Conservation (phyloP, 37 sponge, comb jelly and placozoan genomes). For the Hormiphora californensis region DNA sequence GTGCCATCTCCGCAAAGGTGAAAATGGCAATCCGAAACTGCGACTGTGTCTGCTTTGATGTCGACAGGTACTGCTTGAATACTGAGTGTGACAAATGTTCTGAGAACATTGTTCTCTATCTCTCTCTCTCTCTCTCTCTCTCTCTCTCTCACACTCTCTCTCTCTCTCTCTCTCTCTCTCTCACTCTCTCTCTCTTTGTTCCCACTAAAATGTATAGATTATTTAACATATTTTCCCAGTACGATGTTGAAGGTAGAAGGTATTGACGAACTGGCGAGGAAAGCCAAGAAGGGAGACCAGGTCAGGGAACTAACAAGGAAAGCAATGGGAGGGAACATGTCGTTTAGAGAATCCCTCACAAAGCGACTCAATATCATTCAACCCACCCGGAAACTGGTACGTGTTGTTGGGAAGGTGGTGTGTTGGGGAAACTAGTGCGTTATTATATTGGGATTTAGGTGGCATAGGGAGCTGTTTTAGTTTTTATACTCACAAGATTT, state of each 20-base stretch:
- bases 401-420: not conserved
- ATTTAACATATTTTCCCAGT: not conserved
- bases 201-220: not conserved
- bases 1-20: not conserved
- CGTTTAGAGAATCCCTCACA: conserved; percentile 7
- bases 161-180: too few relatives aligned
- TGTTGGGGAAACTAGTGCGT: not conserved
- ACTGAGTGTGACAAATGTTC: too few relatives aligned
- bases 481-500: too few relatives aligned
- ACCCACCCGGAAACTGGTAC: not conserved
- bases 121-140: not conserved
- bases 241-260: conserved; percentile 51
- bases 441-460: not conserved
- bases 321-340: conserved; percentile 35
- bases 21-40: not conserved
- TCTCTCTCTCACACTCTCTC: too few relatives aligned
- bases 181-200: too few relatives aligned
- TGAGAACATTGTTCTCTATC: too few relatives aligned
- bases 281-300: conserved; percentile 2
- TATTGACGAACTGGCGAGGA: conserved; percentile 32
- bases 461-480: too few relatives aligned
- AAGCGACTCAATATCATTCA: conserved; percentile 8
- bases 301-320: conserved; percentile 6
- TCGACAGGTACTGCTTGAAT: conserved; percentile 48
- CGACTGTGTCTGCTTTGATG: conserved; percentile 52